Conservation (phyloP, 2,888 invertebrate species). For the Blastobasis adustella region DNA sequence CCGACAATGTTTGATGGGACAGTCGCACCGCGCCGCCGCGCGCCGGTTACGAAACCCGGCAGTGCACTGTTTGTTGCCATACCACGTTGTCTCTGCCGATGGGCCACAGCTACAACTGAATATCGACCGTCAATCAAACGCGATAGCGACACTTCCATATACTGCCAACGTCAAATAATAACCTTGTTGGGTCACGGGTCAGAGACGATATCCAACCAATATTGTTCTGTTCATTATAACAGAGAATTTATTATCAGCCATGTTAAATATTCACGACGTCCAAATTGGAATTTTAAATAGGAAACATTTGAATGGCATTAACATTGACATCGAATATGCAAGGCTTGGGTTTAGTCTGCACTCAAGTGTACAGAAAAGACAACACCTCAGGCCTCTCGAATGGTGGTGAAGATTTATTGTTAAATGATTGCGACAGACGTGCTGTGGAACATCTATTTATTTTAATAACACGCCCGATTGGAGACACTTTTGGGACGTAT, state of each 20-base stretch:
- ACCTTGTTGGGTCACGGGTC: not conserved
- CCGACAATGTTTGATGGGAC: constrained; percentile 60
- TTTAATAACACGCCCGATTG: constrained; percentile 48
- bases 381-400: constrained; percentile 20
- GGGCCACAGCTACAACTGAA: not conserved
- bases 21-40: constrained; percentile 26
- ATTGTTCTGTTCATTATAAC: not conserved
- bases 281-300: too few relatives aligned
- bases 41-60: constrained; percentile 40
- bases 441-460: constrained; percentile 45
- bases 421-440: constrained; percentile 47
- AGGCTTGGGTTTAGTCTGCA: not conserved
- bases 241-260: not conserved
- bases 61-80: constrained; percentile 9
- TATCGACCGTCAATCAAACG: too few relatives aligned
- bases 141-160: too few relatives aligned
- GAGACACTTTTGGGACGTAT: constrained; percentile 20
- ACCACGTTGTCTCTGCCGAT: not conserved
- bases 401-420: constrained; percentile 43
- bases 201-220: not conserved
- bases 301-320: too few relatives aligned
- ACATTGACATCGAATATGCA: too few relatives aligned
- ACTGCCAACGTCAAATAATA: too few relatives aligned
- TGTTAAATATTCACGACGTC: not conserved
- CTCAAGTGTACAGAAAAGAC: not conserved